Evolutionary conservation across 2,888 invertebrate genomes (phyloP).

Genomic region (Biston betularia): DNA sequence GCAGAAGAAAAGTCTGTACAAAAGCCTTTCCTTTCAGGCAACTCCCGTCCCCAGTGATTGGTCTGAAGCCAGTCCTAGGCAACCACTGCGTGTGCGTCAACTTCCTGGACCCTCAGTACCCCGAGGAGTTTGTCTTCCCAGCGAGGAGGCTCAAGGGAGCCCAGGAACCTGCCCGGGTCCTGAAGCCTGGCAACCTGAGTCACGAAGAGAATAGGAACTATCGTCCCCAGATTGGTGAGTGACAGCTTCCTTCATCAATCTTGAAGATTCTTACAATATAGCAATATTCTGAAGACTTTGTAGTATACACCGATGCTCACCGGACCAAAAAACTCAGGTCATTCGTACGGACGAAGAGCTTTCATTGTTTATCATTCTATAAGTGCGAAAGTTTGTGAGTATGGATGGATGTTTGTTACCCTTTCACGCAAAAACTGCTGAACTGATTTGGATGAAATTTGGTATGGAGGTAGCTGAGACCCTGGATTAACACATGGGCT

Average conservation of each 20-base stretch:
- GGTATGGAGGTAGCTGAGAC: too few relatives aligned
- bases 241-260: not conserved
- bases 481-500: too few relatives aligned
- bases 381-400: too few relatives aligned
- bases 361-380: too few relatives aligned
- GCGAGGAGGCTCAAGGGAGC: conserved; percentile 89
- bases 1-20: too few relatives aligned
- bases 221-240: conserved; percentile 90
- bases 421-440: too few relatives aligned
- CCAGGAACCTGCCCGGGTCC: conserved; percentile 90
- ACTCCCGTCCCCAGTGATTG: conserved; percentile 90
- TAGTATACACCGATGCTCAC: too few relatives aligned
- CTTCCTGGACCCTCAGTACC: conserved; percentile 93
- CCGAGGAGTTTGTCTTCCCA: conserved; percentile 91
- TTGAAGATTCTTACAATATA: not conserved
- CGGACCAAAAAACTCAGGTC: too few relatives aligned
- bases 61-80: conserved; percentile 86
- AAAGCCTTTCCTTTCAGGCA: conserved; percentile 67
- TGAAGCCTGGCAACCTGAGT: conserved; percentile 91
- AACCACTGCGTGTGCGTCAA: conserved; percentile 89
- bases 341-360: too few relatives aligned
- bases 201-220: conserved; percentile 89
- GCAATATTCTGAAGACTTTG: too few relatives aligned
- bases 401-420: too few relatives aligned
- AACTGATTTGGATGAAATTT: too few relatives aligned